Percentiles rank a stretch among this genome's conserved stretches.
phyloP scores from a whole-genome alignment of 2,797 vertebrate species.

The Chaunax sp. region DNA sequence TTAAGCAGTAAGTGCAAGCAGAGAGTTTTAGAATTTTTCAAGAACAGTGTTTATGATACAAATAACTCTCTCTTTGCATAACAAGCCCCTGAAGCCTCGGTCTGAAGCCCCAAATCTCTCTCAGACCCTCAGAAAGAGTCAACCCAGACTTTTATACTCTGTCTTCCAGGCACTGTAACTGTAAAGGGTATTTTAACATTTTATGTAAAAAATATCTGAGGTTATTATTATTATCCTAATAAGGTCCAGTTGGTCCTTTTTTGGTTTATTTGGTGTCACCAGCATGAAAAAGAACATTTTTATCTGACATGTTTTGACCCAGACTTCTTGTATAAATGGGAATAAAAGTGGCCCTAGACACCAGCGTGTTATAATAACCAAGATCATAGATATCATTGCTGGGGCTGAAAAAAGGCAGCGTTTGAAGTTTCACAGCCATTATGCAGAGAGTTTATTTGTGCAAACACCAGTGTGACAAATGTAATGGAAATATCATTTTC shows the following conservation, averaged over 20 bases:
- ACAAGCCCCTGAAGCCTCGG: slow-evolving; percentile 43
- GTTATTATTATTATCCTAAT: no score
- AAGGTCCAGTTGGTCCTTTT: no score
- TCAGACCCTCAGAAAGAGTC: no score
- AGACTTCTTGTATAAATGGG: no score
- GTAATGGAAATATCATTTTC: background rate
- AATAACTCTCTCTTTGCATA: slow-evolving; percentile 42
- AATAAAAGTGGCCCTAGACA: background rate
- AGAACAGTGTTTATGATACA: slow-evolving; percentile 16
- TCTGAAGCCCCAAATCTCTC: slow-evolving; percentile 30
- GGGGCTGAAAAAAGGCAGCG: slow-evolving; percentile 15
- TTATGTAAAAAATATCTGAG: no score
- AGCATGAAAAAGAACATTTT: no score
- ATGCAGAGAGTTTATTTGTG: background rate
- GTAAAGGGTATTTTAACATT: no score
- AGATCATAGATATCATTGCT: slow-evolving; percentile 6
- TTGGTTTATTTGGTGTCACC: no score
- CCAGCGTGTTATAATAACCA: background rate
- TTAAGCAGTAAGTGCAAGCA: background rate
- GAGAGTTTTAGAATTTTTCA: slow-evolving; percentile 34
- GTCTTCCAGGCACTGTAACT: no score
- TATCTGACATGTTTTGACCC: no score
- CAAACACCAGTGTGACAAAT: no score
- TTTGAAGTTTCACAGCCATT: slow-evolving; percentile 41
- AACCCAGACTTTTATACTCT: no score